phyloP scores from a whole-genome alignment of 2,797 vertebrate species.

The Octomys mimax region DNA sequence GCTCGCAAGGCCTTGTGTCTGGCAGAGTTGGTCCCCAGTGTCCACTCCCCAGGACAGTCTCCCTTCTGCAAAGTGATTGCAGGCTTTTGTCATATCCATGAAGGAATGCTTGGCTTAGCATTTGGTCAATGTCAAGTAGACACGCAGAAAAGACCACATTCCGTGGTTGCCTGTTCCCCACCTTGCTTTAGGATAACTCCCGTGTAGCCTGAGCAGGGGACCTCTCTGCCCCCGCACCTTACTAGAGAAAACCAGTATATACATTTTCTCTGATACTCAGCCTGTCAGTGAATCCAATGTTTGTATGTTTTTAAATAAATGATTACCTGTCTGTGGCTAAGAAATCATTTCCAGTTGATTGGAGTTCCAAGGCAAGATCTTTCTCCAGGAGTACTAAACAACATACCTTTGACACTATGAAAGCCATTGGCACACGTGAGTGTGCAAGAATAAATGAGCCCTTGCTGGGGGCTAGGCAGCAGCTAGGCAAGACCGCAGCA shows the following conservation, averaged over 20 bases:
- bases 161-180: neutral
- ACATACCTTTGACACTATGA: neutral
- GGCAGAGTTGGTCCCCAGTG: neutral
- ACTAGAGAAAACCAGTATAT: neutral
- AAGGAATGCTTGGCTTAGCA: neutral
- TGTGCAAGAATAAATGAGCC: neutral
- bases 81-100: neutral
- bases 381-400: neutral
- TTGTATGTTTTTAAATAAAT: neutral
- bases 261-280: neutral
- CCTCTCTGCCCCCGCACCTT: neutral
- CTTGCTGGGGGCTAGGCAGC: neutral
- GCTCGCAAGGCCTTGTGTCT: neutral
- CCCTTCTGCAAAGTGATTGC: neutral
- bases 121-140: neutral
- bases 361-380: neutral
- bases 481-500: neutral
- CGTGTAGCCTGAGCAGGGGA: neutral
- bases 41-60: neutral
- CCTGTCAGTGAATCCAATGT: neutral
- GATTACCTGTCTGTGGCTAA: neutral
- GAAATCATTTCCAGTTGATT: neutral
- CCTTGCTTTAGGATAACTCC: neutral
- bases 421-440: neutral
- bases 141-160: neutral